Percentiles rank a stretch among this genome's conserved stretches.
These are phyloP conservation scores for Nowickia ferox DNA, from an alignment of 2,888 invertebrate species.

Conservation along the genomic window DNA sequence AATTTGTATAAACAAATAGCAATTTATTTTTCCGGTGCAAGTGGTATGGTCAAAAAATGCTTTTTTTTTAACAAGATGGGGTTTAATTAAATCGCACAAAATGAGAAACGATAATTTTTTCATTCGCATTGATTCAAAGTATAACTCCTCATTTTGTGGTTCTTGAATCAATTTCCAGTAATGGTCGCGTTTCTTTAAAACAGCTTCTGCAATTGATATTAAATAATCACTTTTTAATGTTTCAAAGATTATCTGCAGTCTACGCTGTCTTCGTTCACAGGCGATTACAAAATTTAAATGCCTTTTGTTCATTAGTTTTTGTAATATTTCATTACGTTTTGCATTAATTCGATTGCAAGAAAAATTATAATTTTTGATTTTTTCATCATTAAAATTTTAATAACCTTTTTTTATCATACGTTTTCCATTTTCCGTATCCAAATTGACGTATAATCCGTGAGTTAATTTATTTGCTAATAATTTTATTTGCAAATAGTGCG, in stretches of 20 bases:
- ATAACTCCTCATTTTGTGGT: constrained; percentile 29
- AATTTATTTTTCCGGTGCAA: constrained; percentile 49
- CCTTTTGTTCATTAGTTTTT: background rate
- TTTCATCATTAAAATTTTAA: no score
- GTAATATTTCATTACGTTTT: no score
- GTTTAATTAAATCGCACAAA: constrained; percentile 14
- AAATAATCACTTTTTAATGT: constrained; percentile 3
- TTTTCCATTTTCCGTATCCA: no score
- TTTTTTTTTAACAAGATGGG: constrained; percentile 20
- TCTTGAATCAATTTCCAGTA: constrained; percentile 34
- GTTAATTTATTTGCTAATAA: no score
- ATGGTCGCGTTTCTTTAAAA: constrained; percentile 15
- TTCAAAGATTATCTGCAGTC: background rate
- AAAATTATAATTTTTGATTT: no score
- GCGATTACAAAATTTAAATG: background rate
- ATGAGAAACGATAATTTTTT: constrained; percentile 13
- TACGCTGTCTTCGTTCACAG: background rate
- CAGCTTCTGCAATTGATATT: constrained; percentile 8
- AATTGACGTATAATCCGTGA: no score
- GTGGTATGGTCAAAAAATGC: constrained; percentile 8
- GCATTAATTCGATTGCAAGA: no score
- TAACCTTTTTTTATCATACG: no score
- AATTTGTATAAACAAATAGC: constrained; percentile 56
- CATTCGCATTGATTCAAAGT: constrained; percentile 46
- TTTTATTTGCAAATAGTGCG: no score